Evolutionary conservation across 2,113 vertebrate species (phyloP).

Genomic region (Irena cyanogastra): DNA sequence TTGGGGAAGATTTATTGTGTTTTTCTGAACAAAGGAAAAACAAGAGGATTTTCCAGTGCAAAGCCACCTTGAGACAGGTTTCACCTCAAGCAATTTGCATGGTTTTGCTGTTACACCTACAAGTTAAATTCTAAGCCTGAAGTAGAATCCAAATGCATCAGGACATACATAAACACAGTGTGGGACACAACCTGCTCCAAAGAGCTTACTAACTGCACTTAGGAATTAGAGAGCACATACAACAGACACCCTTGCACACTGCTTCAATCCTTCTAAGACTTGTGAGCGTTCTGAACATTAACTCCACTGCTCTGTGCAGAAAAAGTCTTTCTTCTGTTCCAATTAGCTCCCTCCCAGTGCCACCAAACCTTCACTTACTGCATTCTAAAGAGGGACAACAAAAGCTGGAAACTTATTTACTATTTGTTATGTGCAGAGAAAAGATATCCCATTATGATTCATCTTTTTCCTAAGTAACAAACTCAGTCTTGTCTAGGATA

Average conservation of each 20-base stretch:
- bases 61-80: background rate
- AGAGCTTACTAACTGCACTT: background rate
- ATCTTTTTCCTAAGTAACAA: background rate
- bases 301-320: background rate
- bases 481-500: background rate
- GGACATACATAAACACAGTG: background rate
- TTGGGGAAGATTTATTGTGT: background rate
- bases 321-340: background rate
- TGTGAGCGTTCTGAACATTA: background rate
- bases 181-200: background rate
- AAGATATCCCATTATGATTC: background rate
- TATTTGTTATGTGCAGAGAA: background rate
- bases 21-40: background rate
- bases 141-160: background rate
- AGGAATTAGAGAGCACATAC: background rate
- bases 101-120: background rate
- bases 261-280: background rate
- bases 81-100: background rate
- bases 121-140: background rate
- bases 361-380: background rate
- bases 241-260: background rate
- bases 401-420: background rate
- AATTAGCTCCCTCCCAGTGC: background rate
- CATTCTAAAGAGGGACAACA: background rate
- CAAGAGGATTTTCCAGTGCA: background rate